These are phyloP conservation scores for Ophthalmolycus amberensis DNA, from an alignment of 2,113 vertebrate genomes.

Conservation along the genomic window DNA sequence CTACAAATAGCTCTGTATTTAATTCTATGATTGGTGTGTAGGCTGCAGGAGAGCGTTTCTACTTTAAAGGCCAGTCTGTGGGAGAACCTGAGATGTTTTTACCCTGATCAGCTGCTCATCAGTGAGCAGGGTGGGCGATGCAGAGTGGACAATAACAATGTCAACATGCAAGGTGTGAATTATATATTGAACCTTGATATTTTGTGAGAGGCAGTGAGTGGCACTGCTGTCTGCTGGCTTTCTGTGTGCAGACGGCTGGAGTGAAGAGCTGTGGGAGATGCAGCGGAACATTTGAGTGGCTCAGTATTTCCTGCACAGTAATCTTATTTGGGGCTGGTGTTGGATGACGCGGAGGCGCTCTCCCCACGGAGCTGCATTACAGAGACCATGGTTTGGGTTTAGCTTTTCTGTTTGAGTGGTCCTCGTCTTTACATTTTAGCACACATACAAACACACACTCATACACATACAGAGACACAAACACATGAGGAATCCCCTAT, in stretches of 20 bases:
- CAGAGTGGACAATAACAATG: background rate
- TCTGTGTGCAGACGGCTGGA: background rate
- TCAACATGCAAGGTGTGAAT: constrained; percentile 33
- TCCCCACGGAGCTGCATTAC: constrained; percentile 34
- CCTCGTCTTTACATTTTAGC: constrained; percentile 1
- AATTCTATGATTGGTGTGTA: background rate
- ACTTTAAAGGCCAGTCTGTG: background rate
- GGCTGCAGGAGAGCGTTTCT: background rate
- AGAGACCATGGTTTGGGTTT: constrained; percentile 18
- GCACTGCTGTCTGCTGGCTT: background rate
- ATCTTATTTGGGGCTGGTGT: constrained; percentile 67
- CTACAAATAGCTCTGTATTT: constrained; percentile 5
- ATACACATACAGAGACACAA: background rate
- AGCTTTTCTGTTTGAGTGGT: background rate
- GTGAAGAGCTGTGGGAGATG: constrained; percentile 27
- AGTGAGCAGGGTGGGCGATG: background rate
- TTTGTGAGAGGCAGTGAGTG: constrained; percentile 4
- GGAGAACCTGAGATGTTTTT: constrained; percentile 12
- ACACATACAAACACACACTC: constrained; percentile 8
- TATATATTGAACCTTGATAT: constrained; percentile 24
- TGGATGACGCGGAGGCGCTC: constrained; percentile 48
- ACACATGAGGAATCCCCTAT: constrained; percentile 13
- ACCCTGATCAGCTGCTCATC: background rate
- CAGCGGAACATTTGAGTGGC: constrained; percentile 9
- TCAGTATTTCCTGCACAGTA: constrained; percentile 62